Percentiles rank a stretch among this genome's conserved stretches.
Conservation (phyloP, 2,113 vertebrate genomes). For the Dasypus novemcinctus region DNA sequence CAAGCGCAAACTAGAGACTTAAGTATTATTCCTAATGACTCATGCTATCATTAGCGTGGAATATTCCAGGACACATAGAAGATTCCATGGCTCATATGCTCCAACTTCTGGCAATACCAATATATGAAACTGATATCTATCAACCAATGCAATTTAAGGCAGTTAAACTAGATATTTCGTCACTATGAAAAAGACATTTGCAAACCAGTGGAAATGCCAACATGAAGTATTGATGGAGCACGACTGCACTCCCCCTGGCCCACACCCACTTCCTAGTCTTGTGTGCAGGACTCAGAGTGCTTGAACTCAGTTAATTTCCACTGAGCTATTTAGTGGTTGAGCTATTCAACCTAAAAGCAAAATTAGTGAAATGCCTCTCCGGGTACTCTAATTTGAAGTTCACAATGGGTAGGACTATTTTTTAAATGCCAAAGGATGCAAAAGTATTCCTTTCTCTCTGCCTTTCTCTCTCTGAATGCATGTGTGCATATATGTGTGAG, state of each 20-base stretch:
- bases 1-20: fast-evolving
- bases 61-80: neutral
- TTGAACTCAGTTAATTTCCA: conserved; percentile 48
- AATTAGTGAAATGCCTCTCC: conserved; percentile 61
- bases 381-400: conserved; percentile 45
- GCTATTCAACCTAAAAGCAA: conserved; percentile 33
- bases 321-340: conserved; percentile 46
- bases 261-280: fast-evolving
- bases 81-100: fast-evolving
- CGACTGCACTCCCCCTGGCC: neutral
- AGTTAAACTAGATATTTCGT: fast-evolving
- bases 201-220: neutral
- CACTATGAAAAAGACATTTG: neutral
- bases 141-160: fast-evolving
- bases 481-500: too few relatives aligned
- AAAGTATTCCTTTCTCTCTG: neutral
- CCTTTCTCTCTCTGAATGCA: neutral
- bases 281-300: neutral
- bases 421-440: conserved; percentile 61
- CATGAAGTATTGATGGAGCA: neutral
- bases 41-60: neutral
- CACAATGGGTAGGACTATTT: conserved; percentile 35
- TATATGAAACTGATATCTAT: too few relatives aligned
- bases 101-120: fast-evolving
- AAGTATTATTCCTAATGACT: too few relatives aligned